Evolutionary conservation across 64 coral and sea anemone genomes (phyloP), one percentile per base, ranked within the genome.

Genomic region (Porites australiensis): DNA sequence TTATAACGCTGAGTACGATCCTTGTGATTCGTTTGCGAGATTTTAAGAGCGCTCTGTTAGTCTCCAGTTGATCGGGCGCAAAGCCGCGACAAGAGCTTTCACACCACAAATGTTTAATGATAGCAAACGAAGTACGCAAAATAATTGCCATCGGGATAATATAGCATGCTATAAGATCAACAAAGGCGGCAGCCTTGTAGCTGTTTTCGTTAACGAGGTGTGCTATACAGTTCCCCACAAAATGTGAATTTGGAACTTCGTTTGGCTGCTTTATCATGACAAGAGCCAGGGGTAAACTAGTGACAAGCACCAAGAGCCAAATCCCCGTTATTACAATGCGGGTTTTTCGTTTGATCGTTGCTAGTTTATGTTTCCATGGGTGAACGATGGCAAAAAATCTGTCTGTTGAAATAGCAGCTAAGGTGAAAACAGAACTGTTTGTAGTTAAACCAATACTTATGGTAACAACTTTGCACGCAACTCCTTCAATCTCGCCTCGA

Each of bases 1-100:
- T 50, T 2, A 69, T 64, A 3, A 92, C 72, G 52, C 90, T 77
- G 11, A 92, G 16, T 37, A 92, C 22, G 13, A 92, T 53, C 50
- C 75, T 92, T 43, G 90, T 92, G 4, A 92, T 83, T 0, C 75
- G 90, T 70, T 83, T 92, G 11, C 90, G 81, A 5, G 81, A 64
- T 37, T 74, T 75, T 7, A 77, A 16, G 20, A 92, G 13, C 14
- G 60, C 44, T 52, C 37, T 19, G 19, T 75, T 69, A 20, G 70
- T 57, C 3, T 83, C 82, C 3, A 44, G 10, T 54, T 79, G 76
- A 21, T 43, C 3, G 7, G 11, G 8, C 0, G 12, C 45, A 37
- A 37, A 37, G 5, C 14, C 48, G 5, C 15, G 54, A 7, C 44
- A 65, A 11, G 46, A 69, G 43, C 62, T 66, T 21, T 50, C 45